phyloP scores from a whole-genome alignment of 2,113 vertebrate species.

The Corvus cornix region DNA sequence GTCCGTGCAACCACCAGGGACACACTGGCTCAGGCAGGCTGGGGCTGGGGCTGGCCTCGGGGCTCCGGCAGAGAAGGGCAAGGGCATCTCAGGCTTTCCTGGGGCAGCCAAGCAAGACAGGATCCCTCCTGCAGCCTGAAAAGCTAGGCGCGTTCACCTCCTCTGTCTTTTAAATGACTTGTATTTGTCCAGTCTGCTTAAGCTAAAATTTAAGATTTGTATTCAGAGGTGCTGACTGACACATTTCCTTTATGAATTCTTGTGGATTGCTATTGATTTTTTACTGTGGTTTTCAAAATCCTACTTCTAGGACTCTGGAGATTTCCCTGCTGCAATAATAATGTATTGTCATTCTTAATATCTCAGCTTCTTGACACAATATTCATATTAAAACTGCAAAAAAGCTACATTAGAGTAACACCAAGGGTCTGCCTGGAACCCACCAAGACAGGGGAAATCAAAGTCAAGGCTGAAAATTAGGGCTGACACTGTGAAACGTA shows the following conservation, averaged over 20 bases:
- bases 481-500: conserved; percentile 51
- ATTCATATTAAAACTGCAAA: conserved; percentile 76
- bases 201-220: conserved; percentile 63
- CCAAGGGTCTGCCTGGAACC: conserved; percentile 9
- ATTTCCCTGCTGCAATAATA: conserved; percentile 79
- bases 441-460: conserved; percentile 48
- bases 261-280: conserved; percentile 86
- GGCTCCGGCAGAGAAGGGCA: neutral
- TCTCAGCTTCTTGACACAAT: conserved; percentile 79
- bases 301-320: conserved; percentile 76
- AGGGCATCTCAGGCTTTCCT: neutral
- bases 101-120: neutral
- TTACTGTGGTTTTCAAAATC: conserved; percentile 79
- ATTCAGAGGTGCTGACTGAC: conserved; percentile 73
- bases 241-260: conserved; percentile 80
- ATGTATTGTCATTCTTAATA: conserved; percentile 87
- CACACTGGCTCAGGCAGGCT: neutral
- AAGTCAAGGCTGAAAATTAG: conserved; percentile 52
- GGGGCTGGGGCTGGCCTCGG: neutral
- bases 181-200: conserved; percentile 62
- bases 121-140: neutral
- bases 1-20: neutral
- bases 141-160: neutral
- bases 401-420: conserved; percentile 56
- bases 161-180: conserved; percentile 27